Base-by-base conservation (phyloP, 2,113 vertebrate species). In the Toxostoma redivivum region DNA sequence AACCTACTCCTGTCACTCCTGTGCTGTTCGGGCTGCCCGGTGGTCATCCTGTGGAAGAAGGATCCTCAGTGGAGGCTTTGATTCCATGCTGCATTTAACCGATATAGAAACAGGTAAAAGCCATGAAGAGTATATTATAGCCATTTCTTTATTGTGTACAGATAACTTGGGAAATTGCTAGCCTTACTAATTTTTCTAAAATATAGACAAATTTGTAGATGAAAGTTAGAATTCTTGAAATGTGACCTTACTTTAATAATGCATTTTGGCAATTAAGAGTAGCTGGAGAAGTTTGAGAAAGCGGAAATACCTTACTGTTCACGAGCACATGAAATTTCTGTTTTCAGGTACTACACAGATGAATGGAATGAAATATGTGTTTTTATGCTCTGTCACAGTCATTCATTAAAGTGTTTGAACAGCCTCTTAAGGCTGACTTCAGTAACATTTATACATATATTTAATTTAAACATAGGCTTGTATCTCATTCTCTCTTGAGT, bases 31-130 rank as follows among this genome's bases (percentile, higher is more conserved):
- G 67, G 98, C 99, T 15, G 98, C 98, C 53, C 98, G 21, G 31
- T 99, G 99, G 99, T 98, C 98, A 3, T 97, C 98, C 33, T 99
- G 99, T 53, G 99, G 99, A 90, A 98, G 87, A 77, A 97, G 95
- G 57, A 95, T 99, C 92, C 98, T 99, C 94, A 99, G 98, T 4
- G 99, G 99, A 3, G 99, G 99, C 67, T 99, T 99, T 72, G 99
- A 99, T 97, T 98, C 98, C 31, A 96, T 93, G n/a, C 94, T 98
- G 65, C 97, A 97, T 93, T 93, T 99, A 77, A 99, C 98, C 25
- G 99, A 99, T 80, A 97, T 99, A 12, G 99, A 99, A 97, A 99
- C 99, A 92, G 99, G 99, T 99, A 95, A 98, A 71, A 48, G 9
- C 62, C 37, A 7, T 4, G 1, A 47, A 38, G 12, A 19, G 5